These are phyloP conservation scores for Nephrotoma appendiculata DNA, from an alignment of 2,888 invertebrate genomes.

Conservation along the genomic window DNA sequence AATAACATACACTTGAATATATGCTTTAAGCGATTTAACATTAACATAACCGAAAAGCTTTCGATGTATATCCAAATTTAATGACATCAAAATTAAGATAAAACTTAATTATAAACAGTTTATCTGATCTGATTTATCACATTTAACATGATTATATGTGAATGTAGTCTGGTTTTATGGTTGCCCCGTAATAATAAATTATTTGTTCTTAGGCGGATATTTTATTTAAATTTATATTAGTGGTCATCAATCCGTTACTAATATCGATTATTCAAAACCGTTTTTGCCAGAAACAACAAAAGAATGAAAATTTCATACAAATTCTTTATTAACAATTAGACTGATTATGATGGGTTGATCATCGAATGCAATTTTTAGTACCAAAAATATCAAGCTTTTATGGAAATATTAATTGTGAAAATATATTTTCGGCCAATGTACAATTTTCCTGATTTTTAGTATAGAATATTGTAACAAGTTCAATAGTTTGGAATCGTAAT, in stretches of 20 bases:
- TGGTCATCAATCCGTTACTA: background rate
- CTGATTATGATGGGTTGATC: background rate
- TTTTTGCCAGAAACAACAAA: background rate
- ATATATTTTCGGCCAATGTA: no score
- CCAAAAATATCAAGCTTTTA: no score
- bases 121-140: background rate
- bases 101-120: background rate
- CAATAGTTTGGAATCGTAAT: no score
- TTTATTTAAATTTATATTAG: background rate
- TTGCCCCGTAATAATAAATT: no score
- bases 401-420: no score
- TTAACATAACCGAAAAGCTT: background rate
- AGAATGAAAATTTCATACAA: background rate
- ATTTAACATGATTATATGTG: background rate
- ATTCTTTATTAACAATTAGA: background rate
- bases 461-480: no score
- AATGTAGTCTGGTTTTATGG: no score
- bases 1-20: background rate
- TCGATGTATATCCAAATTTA: background rate
- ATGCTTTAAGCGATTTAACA: background rate
- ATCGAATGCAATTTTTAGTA: no score
- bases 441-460: no score
- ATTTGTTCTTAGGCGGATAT: background rate
- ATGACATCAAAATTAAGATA: background rate
- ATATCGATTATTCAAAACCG: background rate